phyloP scores from a whole-genome alignment of 2,888 invertebrate genomes.

The Leptinotarsa haldemani region DNA sequence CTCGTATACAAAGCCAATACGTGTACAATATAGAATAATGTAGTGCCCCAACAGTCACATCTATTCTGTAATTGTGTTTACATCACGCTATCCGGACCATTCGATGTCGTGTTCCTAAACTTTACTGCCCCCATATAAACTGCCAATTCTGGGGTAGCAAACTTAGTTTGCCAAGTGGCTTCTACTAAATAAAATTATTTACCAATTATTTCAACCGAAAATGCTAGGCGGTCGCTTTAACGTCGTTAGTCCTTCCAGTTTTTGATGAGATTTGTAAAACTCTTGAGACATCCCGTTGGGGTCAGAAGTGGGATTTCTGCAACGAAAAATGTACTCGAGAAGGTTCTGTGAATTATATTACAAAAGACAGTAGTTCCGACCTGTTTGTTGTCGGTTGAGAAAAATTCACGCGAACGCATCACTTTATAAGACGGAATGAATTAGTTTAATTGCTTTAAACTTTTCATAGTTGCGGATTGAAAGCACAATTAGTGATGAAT shows the following conservation, averaged over 20 bases:
- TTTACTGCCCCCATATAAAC: conserved; percentile 54
- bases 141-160: conserved; percentile 53
- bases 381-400: too few relatives aligned
- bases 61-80: conserved; percentile 59
- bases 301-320: background rate
- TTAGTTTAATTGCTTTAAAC: too few relatives aligned
- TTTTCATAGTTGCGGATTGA: too few relatives aligned
- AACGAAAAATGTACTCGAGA: background rate
- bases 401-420: too few relatives aligned
- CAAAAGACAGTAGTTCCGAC: background rate
- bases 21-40: conserved; percentile 56
- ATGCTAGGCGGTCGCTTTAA: conserved; percentile 3
- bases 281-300: background rate
- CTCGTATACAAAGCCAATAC: conserved; percentile 52
- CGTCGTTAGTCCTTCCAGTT: conserved; percentile 8
- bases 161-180: conserved; percentile 55
- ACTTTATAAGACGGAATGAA: too few relatives aligned
- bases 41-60: conserved; percentile 56
- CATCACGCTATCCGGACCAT: conserved; percentile 52
- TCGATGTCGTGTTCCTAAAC: conserved; percentile 54
- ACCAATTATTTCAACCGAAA: conserved; percentile 48
- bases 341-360: background rate
- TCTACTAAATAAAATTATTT: conserved; percentile 53
- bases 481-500: background rate
- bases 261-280: conserved; percentile 10